A percentile compares a stretch with the other conserved stretches of the same genome.
Evolutionary conservation across 2,113 vertebrate genomes (phyloP).

Genomic region (Alligator sinensis): DNA sequence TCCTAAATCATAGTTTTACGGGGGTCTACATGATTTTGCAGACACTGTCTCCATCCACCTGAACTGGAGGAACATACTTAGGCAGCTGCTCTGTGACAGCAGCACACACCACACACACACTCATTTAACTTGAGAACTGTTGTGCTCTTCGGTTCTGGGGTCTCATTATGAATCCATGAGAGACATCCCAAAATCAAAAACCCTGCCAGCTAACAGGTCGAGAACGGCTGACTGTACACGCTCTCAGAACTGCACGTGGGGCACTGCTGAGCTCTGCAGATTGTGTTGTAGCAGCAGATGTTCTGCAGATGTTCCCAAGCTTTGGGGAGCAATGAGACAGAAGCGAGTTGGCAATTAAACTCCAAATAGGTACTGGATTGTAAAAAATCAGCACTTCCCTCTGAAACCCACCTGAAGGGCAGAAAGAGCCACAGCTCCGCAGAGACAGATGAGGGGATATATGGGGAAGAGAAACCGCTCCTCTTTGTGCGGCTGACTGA

Average conservation of each 20-base stretch:
- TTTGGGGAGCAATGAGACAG: neutral
- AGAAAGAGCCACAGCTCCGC: conserved; percentile 92
- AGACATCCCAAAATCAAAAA: neutral
- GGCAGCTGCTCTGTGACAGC: neutral
- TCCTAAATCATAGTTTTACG: neutral
- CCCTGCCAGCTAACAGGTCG: neutral
- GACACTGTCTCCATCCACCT: neutral
- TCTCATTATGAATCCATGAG: neutral
- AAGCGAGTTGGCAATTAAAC: neutral
- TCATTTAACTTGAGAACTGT: neutral
- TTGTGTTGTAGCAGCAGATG: neutral
- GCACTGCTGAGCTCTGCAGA: neutral
- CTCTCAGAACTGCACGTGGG: neutral
- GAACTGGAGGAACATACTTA: neutral
- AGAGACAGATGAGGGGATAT: conserved; percentile 96
- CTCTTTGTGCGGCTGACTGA: conserved; percentile 95
- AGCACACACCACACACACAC: neutral
- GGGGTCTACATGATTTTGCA: neutral
- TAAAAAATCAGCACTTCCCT: neutral
- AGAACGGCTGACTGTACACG: neutral
- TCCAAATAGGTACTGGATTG: neutral
- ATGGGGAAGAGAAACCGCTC: conserved; percentile 97
- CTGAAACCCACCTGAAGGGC: conserved; percentile 89
- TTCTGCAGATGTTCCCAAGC: neutral
- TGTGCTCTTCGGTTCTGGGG: neutral